Base-by-base conservation (phyloP, 2,113 vertebrate genomes). In the Epinephelus fuscoguttatus region DNA sequence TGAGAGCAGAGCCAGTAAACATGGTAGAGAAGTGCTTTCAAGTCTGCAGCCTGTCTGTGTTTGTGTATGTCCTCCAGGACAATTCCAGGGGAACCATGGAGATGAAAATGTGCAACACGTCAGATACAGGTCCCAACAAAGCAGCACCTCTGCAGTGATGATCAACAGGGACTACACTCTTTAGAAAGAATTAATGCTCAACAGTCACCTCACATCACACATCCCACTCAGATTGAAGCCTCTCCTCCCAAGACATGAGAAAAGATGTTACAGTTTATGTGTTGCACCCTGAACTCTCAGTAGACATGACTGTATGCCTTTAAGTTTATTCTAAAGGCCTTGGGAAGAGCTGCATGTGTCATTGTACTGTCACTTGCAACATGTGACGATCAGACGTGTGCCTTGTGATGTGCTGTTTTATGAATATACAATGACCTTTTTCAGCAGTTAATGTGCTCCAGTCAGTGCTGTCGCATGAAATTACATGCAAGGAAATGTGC, bases 361-460 rank as follows among this genome's bases (percentile, higher is more conserved):
- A 40, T 59, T 70, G 53, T 75, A 61, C 70, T 72, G 71, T 89
- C 68, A n/a, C 57, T 59, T 18, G n/a, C 25, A 62, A 33, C 84
- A 87, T 80, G 88, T 89, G 87, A 91, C 21, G 27, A 53, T 80
- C 61, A 85, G 68, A 75, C 7, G 13, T 50, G 10, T 9, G 59
- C 50, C 84, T 84, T 88, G 25, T 92, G 84, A 85, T 67, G 40
- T 45, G 2, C 56, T 18, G 12, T 81, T 91, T 89, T 80, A 86
- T 80, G 21, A 67, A 80, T 71, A 78, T 49, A 78, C 63, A 84
- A 21, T 66, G 17, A 21, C 37, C 57, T 27, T 82, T 72, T 84
- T 74, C 27, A 56, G 73, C 47, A 37, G 12, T 64, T 14, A 37
- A 27, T 63, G 68, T 0, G 33, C 27, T 70, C 52, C 42, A 12